These are phyloP conservation scores for Scelioninae gen. 1 DNA, from an alignment of 2,888 invertebrate genomes.

Conservation along the genomic window DNA sequence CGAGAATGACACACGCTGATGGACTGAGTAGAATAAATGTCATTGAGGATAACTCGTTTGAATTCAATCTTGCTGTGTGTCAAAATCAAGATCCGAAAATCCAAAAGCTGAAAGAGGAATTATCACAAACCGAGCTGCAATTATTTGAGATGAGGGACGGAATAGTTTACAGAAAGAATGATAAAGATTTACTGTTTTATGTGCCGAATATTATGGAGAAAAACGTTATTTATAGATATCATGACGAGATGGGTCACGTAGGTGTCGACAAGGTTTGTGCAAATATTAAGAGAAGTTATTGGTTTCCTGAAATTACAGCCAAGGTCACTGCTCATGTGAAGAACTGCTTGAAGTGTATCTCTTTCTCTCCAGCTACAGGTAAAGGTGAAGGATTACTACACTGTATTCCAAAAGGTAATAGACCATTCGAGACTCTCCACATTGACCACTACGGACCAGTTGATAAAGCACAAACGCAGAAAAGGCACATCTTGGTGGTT, in stretches of 20 bases:
- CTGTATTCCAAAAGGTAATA: constrained; percentile 16
- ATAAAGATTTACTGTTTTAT: constrained; percentile 61
- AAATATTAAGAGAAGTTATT: constrained; percentile 53
- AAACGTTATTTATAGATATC: constrained; percentile 61
- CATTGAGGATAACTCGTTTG: constrained; percentile 64
- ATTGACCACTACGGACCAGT: constrained; percentile 42
- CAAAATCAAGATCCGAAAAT: constrained; percentile 54
- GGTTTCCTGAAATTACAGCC: constrained; percentile 53
- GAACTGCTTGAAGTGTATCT: constrained; percentile 69
- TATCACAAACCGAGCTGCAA: constrained; percentile 48
- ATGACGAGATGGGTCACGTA: constrained; percentile 70
- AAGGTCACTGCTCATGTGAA: constrained; percentile 41
- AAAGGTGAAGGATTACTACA: constrained; percentile 61
- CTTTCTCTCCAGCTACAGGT: constrained; percentile 51
- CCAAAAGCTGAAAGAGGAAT: constrained; percentile 26
- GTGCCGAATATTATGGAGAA: constrained; percentile 64
- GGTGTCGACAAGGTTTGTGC: constrained; percentile 65
- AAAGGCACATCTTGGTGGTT: constrained; percentile 7
- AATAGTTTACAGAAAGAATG: constrained; percentile 65
- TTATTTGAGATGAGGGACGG: constrained; percentile 69
- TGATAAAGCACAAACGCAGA: neutral
- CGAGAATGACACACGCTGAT: constrained; percentile 8
- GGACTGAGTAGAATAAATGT: constrained; percentile 27
- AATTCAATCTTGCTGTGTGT: constrained; percentile 61
- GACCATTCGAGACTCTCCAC: constrained; percentile 31